Percentiles rank a stretch among this genome's conserved stretches.
phyloP scores from a whole-genome alignment of 2,797 vertebrate genomes.

The Varecia variegata region DNA sequence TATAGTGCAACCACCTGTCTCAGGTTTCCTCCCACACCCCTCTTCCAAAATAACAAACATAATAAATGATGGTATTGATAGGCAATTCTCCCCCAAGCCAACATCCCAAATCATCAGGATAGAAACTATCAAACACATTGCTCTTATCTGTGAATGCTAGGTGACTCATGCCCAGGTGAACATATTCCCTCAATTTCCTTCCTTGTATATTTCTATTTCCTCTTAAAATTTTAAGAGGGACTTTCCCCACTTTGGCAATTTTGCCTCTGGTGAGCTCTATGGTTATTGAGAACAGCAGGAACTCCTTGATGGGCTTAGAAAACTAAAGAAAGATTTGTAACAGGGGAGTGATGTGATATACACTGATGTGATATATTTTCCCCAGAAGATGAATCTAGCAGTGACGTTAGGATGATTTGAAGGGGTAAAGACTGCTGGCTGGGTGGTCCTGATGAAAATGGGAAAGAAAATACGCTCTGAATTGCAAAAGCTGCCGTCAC shows the following conservation, averaged over 20 bases:
- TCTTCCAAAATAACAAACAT: slow-evolving; percentile 32
- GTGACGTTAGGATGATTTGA: slow-evolving; percentile 38
- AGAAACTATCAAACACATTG: background rate
- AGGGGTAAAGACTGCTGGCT: slow-evolving; percentile 8
- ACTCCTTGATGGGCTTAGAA: slow-evolving; percentile 26
- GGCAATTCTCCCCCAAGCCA: background rate
- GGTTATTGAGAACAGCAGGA: slow-evolving; percentile 31
- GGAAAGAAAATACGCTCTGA: slow-evolving; percentile 34
- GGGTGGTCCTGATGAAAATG: slow-evolving; percentile 51
- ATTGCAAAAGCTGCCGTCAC: background rate
- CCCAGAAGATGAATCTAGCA: slow-evolving; percentile 41
- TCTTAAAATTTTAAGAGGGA: slow-evolving; percentile 39
- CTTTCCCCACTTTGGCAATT: background rate
- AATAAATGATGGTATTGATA: slow-evolving; percentile 29
- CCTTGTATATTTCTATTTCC: background rate
- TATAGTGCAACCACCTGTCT: slow-evolving; percentile 52
- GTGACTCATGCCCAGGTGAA: background rate
- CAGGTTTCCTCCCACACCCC: background rate
- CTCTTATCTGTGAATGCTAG: background rate
- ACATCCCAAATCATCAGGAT: background rate
- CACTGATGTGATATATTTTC: background rate
- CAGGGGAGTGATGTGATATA: background rate
- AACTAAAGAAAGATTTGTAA: slow-evolving; percentile 35
- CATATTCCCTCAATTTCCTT: background rate
- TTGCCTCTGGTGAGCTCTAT: background rate